Percentiles rank a stretch among this genome's conserved stretches.
Conservation (phyloP, 2,797 vertebrate genomes). For the Gobionotothen gibberifrons region DNA sequence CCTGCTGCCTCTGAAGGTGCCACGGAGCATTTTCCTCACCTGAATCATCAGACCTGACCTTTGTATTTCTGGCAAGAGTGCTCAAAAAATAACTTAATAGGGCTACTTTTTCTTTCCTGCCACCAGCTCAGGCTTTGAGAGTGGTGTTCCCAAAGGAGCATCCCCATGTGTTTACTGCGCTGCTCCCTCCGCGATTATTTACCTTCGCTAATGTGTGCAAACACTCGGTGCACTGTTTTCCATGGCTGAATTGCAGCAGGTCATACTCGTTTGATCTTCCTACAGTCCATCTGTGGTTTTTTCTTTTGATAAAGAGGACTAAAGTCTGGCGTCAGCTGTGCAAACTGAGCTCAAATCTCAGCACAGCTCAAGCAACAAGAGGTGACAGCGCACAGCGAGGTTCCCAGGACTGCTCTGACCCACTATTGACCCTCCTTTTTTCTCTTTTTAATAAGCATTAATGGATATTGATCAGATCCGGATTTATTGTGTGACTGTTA, state of each 20-base stretch:
- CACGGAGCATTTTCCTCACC: neutral
- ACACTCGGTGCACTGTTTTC: slow-evolving; percentile 71
- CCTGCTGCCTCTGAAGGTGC: slow-evolving; percentile 24
- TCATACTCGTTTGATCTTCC: slow-evolving; percentile 24
- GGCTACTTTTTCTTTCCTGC: no score
- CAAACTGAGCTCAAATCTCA: slow-evolving; percentile 59
- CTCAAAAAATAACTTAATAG: neutral
- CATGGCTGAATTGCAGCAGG: slow-evolving; percentile 33
- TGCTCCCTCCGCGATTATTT: slow-evolving; percentile 85
- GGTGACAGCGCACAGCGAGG: slow-evolving; percentile 50
- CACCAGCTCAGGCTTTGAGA: neutral
- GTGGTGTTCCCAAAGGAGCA: neutral
- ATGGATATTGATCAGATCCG: slow-evolving; percentile 68
- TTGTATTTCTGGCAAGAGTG: neutral
- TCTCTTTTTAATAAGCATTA: slow-evolving; percentile 41
- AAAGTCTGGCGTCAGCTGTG: slow-evolving; percentile 32
- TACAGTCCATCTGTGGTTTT: neutral
- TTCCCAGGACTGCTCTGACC: slow-evolving; percentile 60
- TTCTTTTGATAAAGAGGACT: neutral
- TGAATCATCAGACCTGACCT: neutral
- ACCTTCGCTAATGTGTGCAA: slow-evolving; percentile 78
- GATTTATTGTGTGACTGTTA: slow-evolving; percentile 62
- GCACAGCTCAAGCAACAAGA: slow-evolving; percentile 43
- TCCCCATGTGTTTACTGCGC: slow-evolving; percentile 25
- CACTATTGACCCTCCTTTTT: slow-evolving; percentile 32